Base-by-base conservation (phyloP, 2,888 invertebrate genomes). In the Drosophila setosimentum region DNA sequence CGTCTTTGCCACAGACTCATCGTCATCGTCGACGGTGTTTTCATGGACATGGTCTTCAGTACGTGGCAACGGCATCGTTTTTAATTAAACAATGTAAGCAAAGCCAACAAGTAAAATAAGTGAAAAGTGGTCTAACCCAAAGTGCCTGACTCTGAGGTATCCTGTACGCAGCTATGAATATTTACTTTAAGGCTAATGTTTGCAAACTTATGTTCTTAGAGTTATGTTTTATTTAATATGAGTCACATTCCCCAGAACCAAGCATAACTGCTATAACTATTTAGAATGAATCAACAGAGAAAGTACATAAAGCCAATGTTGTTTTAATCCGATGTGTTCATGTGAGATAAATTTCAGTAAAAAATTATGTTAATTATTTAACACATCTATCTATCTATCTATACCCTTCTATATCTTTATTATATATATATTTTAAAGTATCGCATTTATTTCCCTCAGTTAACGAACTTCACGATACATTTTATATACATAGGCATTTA, bases 11-110 rank as follows among this genome's bases (percentile, higher is more conserved):
- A 40, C 76, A 53, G 60, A 74, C 45, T 77, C 83, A 71, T 78
- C 85, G 65, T 79, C 73, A 37, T 30, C 80, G 59, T 72, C 65
- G 69, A 57, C 66, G 70, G 80, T 78, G 84, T 82, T 82, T 87
- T 76, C 69, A 73, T 67, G 84, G 91, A 84, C 83, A 83, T 89
- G 84, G 81, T 63, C 68, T 78, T 49, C 82, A 64, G 66, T 85
- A 76, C 78, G 76, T 85, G 76, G 68, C 84, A 73, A 66, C 71
- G 53, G 63, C 80, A 69, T 80, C 88, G 82, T 87, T 92, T 92
- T 92, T 92, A 92, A 92, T 92, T 92, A 92, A 92, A 92, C 92
- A 92, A 92, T 91, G 87, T 91, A 82, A 83, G 91, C 79, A 78
- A 80, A 78, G 49, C 33, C 68, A 70, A 50, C 10, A 50, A 57